Conservation (phyloP, 2,797 vertebrate genomes). For the Acanthurus lineatus region DNA sequence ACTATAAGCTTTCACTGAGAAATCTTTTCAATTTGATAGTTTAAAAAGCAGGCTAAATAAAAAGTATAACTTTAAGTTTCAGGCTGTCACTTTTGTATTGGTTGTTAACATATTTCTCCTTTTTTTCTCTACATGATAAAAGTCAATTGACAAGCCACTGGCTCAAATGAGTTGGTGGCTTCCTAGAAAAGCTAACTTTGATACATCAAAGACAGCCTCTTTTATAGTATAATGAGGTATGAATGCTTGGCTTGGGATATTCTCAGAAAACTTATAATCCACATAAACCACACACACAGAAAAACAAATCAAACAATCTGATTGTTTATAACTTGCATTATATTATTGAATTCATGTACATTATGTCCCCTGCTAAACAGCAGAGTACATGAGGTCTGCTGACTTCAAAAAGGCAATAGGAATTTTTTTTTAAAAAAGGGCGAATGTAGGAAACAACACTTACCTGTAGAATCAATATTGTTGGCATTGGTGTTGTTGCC, state of each 20-base stretch:
- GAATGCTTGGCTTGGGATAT: conserved; percentile 8
- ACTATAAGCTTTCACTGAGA: not conserved
- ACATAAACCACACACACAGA: conserved; percentile 4
- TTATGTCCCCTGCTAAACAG: too few species aligned
- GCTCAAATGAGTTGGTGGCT: not conserved
- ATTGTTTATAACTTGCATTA: too few species aligned
- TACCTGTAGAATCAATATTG: conserved; percentile 91
- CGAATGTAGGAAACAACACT: conserved; percentile 45
- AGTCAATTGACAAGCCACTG: not conserved
- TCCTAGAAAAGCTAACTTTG: not conserved
- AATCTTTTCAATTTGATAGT: not conserved
- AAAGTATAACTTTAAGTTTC: not conserved
- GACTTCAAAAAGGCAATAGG: too few species aligned
- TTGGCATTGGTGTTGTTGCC: conserved; percentile 92
- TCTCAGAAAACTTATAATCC: conserved; percentile 17
- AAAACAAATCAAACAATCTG: conserved; percentile 14
- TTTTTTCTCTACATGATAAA: not conserved
- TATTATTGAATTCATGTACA: too few species aligned
- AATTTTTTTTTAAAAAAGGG: too few species aligned
- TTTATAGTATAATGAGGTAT: not conserved
- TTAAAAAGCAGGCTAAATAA: not conserved
- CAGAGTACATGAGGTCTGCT: too few species aligned
- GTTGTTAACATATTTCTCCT: not conserved
- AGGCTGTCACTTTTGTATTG: not conserved
- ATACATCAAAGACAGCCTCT: not conserved